A percentile compares a stretch with the other conserved stretches of the same genome.
These are phyloP conservation scores for Sporophila hypoxantha DNA, from an alignment of 2,113 vertebrate species.

Conservation along the genomic window DNA sequence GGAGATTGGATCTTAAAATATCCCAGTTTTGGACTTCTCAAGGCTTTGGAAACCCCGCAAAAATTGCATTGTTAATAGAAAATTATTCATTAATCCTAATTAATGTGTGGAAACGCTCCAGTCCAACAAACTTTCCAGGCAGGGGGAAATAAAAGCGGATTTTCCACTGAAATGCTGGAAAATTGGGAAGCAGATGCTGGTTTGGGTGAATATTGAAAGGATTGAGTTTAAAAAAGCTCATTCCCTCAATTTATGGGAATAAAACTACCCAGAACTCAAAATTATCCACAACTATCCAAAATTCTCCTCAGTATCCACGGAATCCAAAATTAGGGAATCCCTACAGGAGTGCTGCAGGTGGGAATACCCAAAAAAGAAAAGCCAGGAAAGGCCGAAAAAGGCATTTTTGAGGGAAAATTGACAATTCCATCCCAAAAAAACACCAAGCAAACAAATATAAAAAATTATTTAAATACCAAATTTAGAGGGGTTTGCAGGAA, in stretches of 20 bases:
- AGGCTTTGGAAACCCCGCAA: rapidly evolving
- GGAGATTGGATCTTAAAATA: neutral
- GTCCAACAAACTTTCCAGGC: no score
- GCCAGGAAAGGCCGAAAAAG: neutral
- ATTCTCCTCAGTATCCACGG: neutral
- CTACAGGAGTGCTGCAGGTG: neutral
- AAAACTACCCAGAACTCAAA: neutral
- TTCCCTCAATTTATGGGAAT: neutral
- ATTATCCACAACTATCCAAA: neutral
- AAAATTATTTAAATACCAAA: neutral
- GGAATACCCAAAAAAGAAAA: neutral
- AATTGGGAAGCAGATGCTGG: neutral
- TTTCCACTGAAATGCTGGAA: neutral
- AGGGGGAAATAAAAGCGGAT: neutral
- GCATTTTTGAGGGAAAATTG: rapidly evolving
- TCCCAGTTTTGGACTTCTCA: rapidly evolving
- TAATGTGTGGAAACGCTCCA: no score
- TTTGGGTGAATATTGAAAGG: neutral
- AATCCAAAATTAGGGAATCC: neutral
- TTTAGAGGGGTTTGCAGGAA: neutral
- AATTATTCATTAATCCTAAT: no score
- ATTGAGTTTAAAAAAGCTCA: neutral
- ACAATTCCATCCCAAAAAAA: neutral
- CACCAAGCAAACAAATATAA: neutral
- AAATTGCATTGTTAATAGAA: neutral